These are phyloP conservation scores for Setophaga kirtlandii DNA, from an alignment of 2,113 vertebrate species.

Conservation along the genomic window DNA sequence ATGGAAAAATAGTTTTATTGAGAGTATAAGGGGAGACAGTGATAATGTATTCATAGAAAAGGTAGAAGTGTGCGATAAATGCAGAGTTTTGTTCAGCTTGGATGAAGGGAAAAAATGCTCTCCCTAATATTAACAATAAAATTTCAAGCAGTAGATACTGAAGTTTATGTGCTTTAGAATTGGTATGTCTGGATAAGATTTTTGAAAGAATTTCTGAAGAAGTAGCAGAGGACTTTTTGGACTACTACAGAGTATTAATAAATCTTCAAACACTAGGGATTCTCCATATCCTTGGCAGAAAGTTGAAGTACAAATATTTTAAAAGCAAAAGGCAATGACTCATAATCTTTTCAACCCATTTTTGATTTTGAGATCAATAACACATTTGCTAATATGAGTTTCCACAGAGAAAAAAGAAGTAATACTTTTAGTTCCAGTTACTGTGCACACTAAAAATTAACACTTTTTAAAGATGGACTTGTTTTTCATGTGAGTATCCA, in stretches of 20 bases:
- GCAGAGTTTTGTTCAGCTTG: neutral
- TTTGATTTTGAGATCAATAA: neutral
- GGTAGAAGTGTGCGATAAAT: neutral
- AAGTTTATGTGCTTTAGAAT: neutral
- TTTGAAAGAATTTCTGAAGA: neutral
- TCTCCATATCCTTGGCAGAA: conserved; percentile 15
- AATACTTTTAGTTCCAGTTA: neutral
- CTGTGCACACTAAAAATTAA: neutral
- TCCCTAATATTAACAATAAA: neutral
- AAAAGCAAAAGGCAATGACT: neutral
- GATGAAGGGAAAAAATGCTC: neutral
- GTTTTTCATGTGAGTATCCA: neutral
- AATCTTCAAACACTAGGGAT: neutral
- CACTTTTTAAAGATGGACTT: neutral
- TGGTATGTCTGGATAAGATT: neutral
- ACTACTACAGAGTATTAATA: neutral
- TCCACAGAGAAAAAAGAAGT: neutral
- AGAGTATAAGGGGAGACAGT: neutral
- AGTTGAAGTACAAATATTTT: neutral
- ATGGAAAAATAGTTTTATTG: neutral
- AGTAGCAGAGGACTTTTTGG: neutral
- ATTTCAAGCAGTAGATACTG: neutral
- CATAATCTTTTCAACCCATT: neutral
- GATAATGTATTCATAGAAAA: neutral
- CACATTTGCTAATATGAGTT: neutral